Percentiles rank a stretch among this genome's conserved stretches.
Conservation (phyloP, 2,888 invertebrate genomes). For the Macaria liturata region DNA sequence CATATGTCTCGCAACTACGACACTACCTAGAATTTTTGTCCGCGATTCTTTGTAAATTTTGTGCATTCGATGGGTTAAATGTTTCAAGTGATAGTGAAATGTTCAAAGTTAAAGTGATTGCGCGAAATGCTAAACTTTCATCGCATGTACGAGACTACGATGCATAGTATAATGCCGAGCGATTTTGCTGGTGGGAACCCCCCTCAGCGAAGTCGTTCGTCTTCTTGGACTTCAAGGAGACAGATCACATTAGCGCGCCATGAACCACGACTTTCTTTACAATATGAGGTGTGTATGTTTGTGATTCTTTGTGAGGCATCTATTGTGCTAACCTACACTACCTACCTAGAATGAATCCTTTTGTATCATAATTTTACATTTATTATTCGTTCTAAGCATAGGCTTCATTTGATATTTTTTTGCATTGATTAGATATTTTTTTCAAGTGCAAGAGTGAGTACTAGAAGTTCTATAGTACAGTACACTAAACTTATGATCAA, state of each 20-base stretch:
- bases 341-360: too few relatives aligned
- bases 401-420: too few relatives aligned
- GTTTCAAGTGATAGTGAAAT: conserved; percentile 65
- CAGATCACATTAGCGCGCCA: conserved; percentile 53
- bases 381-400: too few relatives aligned
- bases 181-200: conserved; percentile 44
- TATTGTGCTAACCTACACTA: too few relatives aligned
- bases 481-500: too few relatives aligned
- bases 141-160: conserved; percentile 50
- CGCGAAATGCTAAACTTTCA: conserved; percentile 64
- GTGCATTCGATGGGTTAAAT: conserved; percentile 41
- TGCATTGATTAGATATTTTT: too few relatives aligned
- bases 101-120: conserved; percentile 41
- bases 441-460: too few relatives aligned
- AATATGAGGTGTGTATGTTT: conserved; percentile 52
- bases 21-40: conserved; percentile 46
- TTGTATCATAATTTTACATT: too few relatives aligned
- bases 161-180: conserved; percentile 62
- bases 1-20: conserved; percentile 65
- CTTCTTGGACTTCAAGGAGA: conserved; percentile 65
- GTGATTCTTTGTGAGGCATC: too few relatives aligned
- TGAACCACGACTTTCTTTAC: conserved; percentile 71
- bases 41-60: conserved; percentile 38
- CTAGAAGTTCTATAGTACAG: too few relatives aligned
- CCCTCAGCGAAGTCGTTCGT: conserved; percentile 59